phyloP scores from a whole-genome alignment of 2,888 invertebrate species.

The Anoncus sp. region DNA sequence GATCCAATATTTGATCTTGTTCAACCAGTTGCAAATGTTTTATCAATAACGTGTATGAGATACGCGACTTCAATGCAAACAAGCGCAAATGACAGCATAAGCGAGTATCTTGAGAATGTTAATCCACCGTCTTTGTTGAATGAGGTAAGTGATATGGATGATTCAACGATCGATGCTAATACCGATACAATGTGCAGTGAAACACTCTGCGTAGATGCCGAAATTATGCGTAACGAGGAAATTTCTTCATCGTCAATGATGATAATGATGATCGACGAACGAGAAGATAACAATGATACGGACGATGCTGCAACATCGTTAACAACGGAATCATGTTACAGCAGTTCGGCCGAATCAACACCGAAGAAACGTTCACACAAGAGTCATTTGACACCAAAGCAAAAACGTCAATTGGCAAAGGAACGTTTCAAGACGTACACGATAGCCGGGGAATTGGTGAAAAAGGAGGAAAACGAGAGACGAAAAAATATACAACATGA shows the following conservation, averaged over 20 bases:
- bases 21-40: conserved; percentile 85
- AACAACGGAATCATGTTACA: conserved; percentile 87
- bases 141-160: conserved; percentile 87
- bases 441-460: conserved; percentile 87
- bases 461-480: conserved; percentile 80
- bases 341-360: conserved; percentile 90
- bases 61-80: conserved; percentile 78
- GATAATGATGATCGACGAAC: no score
- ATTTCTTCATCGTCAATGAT: conserved; percentile 31
- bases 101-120: conserved; percentile 87
- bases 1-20: conserved; percentile 85
- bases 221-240: conserved; percentile 83
- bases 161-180: conserved; percentile 80
- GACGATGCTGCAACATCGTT: conserved; percentile 87
- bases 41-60: conserved; percentile 81
- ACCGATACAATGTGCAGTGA: conserved; percentile 84
- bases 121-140: conserved; percentile 90
- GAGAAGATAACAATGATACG: conserved; percentile 86
- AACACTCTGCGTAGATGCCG: conserved; percentile 84
- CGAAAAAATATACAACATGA: conserved; percentile 68
- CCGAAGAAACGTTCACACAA: conserved; percentile 86
- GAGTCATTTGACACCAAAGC: conserved; percentile 88
- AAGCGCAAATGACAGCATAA: conserved; percentile 84
- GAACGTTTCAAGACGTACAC: conserved; percentile 94
- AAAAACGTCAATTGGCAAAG: conserved; percentile 89